Percentiles rank a stretch among this genome's conserved stretches.
phyloP scores from a whole-genome alignment of 2,888 invertebrate genomes.

The Megaustenia siamemsis region DNA sequence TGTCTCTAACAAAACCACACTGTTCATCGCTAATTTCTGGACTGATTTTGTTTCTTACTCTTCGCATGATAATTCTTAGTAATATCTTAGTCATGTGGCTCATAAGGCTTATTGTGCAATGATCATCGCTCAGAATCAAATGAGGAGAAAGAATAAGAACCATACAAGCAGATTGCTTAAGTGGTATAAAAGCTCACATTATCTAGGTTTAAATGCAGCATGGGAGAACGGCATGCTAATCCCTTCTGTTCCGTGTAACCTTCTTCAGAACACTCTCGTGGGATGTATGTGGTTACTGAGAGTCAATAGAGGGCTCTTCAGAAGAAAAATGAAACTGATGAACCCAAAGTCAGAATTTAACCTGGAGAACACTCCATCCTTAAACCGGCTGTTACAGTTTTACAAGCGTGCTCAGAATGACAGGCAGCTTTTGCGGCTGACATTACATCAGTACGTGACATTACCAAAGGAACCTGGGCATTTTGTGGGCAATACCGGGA shows the following conservation, averaged over 20 bases:
- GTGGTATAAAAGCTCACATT: no score
- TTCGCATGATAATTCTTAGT: no score
- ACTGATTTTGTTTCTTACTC: no score
- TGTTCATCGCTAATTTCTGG: no score
- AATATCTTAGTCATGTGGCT: no score
- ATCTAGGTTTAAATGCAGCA: no score
- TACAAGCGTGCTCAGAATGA: neutral
- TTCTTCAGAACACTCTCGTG: neutral
- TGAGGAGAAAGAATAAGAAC: no score
- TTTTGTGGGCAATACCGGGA: neutral
- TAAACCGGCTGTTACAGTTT: neutral
- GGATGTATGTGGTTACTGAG: neutral
- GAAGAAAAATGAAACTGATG: neutral
- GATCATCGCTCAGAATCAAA: no score
- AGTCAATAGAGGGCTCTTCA: neutral
- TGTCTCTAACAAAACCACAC: no score
- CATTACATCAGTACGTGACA: conserved; percentile 26
- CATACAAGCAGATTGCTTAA: no score
- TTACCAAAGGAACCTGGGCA: conserved; percentile 6
- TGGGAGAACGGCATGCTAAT: no score
- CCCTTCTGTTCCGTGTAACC: neutral
- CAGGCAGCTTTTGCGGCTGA: neutral
- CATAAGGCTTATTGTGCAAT: no score
- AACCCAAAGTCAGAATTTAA: neutral
- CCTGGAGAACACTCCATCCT: neutral